A percentile compares a stretch with the other conserved stretches of the same genome.
These are phyloP conservation scores for Hylaeus volcanicus DNA, from an alignment of 1,140 invertebrate genomes.

Conservation along the genomic window DNA sequence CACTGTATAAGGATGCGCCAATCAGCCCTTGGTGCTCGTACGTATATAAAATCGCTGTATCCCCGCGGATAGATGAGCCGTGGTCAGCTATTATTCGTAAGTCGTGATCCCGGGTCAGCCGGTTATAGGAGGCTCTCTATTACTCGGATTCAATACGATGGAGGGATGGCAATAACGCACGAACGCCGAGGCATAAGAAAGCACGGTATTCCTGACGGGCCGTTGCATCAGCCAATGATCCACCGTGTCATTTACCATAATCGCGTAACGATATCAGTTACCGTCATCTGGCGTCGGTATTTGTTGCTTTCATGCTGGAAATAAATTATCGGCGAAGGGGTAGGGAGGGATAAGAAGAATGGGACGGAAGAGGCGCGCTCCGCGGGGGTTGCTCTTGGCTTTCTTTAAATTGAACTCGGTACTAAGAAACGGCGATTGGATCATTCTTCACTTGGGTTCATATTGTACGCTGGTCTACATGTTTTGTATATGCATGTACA, in stretches of 20 bases:
- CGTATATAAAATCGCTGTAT: conserved; percentile 58
- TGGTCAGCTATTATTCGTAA: conserved; percentile 59
- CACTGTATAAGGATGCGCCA: conserved; percentile 61
- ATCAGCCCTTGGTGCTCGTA: conserved; percentile 34
- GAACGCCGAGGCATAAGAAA: not conserved
- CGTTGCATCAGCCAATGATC: conserved; percentile 24
- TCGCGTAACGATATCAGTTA: conserved; percentile 37
- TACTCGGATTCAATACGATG: conserved; percentile 51
- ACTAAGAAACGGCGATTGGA: not conserved
- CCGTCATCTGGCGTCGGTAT: not conserved
- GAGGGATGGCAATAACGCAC: conserved; percentile 52
- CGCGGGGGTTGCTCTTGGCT: not conserved
- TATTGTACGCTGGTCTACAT: no score
- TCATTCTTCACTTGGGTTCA: no score
- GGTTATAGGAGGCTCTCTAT: conserved; percentile 41
- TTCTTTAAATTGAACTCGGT: not conserved
- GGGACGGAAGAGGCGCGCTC: not conserved
- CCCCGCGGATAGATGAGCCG: conserved; percentile 48
- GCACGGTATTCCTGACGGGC: conserved; percentile 6
- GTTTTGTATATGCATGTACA: no score
- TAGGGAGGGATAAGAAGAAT: no score
- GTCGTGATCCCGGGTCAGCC: conserved; percentile 60
- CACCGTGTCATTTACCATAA: conserved; percentile 36
- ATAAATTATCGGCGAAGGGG: not conserved
- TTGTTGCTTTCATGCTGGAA: not conserved